Evolutionary conservation across 1,140 invertebrate genomes (phyloP).

Genomic region (Helicoverpa armigera): DNA sequence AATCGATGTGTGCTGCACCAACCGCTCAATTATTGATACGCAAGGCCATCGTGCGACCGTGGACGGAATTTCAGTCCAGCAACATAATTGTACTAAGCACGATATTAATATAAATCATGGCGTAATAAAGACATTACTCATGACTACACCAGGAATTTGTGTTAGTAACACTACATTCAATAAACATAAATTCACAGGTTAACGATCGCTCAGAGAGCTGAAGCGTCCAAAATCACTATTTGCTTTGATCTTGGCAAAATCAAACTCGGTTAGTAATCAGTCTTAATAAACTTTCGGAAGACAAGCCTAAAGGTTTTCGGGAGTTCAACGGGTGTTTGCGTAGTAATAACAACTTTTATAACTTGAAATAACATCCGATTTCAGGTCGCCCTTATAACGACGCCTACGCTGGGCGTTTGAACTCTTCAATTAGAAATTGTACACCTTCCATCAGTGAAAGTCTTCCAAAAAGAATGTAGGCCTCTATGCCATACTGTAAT

Average conservation of each 20-base stretch:
- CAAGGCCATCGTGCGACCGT: conserved; percentile 36
- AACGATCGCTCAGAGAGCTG: too few species aligned
- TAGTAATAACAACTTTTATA: too few species aligned
- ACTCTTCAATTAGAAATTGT: conserved; percentile 27
- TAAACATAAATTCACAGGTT: too few species aligned
- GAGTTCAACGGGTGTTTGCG: too few species aligned
- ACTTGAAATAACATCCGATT: neutral
- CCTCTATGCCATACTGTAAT: conserved; percentile 14
- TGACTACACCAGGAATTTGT: neutral
- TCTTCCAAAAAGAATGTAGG: conserved; percentile 32
- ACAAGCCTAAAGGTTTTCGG: too few species aligned
- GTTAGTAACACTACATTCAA: too few species aligned
- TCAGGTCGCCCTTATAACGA: neutral
- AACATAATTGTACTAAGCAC: neutral
- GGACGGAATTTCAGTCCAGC: conserved; percentile 17
- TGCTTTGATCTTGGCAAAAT: too few species aligned
- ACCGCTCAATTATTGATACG: conserved; percentile 40
- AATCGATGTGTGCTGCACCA: conserved; percentile 35
- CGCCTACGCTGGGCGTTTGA: neutral
- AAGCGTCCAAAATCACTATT: too few species aligned
- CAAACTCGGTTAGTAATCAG: too few species aligned
- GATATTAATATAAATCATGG: conserved; percentile 26
- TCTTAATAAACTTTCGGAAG: too few species aligned
- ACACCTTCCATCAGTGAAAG: conserved; percentile 16
- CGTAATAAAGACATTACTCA: neutral